Conservation (phyloP, 2,888 invertebrate species). For the Entomobrya proxima region DNA sequence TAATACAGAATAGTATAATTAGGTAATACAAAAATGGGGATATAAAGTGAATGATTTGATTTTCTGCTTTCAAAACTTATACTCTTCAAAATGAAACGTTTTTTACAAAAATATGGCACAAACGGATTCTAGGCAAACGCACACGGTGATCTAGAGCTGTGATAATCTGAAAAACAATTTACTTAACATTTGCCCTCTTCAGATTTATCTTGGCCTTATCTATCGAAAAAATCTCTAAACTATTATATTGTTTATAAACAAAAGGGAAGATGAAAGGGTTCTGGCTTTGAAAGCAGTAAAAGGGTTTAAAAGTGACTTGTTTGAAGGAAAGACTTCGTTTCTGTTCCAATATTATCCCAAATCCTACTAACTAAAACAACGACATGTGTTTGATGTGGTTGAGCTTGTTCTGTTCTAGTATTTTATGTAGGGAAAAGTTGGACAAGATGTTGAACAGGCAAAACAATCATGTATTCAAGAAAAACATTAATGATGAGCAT, state of each 20-base stretch:
- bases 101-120: not conserved
- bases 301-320: not conserved
- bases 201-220: constrained; percentile 21
- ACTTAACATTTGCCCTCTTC: constrained; percentile 32
- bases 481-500: constrained; percentile 40
- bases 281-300: not conserved
- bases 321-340: not conserved
- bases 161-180: constrained; percentile 18
- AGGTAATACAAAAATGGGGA: too few relatives aligned
- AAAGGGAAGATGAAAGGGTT: constrained; percentile 7
- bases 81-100: too few relatives aligned
- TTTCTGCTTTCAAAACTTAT: too few relatives aligned
- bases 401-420: not conserved
- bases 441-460: constrained; percentile 44
- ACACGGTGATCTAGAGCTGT: not conserved
- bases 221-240: not conserved
- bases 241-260: constrained; percentile 24
- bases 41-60: too few relatives aligned
- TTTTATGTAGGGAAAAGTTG: constrained; percentile 30
- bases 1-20: too few relatives aligned
- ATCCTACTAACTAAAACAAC: not conserved
- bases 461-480: constrained; percentile 48
- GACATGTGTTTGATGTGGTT: constrained; percentile 47
- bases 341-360: not conserved
- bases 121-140: not conserved